Base-by-base conservation (phyloP, 2,888 invertebrate genomes). In the Deilephila elpenor region DNA sequence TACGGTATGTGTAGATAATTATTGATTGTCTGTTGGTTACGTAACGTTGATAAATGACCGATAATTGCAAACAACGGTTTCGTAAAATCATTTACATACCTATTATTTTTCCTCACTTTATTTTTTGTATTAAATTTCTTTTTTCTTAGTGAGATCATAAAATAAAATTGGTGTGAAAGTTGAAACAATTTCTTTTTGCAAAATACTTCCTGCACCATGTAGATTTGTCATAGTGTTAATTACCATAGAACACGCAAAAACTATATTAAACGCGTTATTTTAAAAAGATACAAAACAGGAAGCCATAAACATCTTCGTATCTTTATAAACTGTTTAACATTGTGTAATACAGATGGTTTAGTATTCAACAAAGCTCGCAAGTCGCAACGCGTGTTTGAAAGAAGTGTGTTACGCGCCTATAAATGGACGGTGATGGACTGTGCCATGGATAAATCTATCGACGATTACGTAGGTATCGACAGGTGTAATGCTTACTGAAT, bases 391-490 rank as follows among this genome's bases (percentile, higher is more conserved):
- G 67, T 67, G 67, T 67, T 25, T 25, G 67, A 64, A 37, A 64
- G 25, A 67, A 67, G 44, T 51, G 67, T 51, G 67, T 44, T 67
- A n/a, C 56, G 56, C 56, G 25, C 44, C 67, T 67, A 67, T 67
- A 67, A 51, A 67, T 67, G 20, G 61, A 37, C 37, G 25, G 44
- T 44, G 64, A 67, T 67, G 44, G 64, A 67, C 20, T 44, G 67
- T 5, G 7, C 67, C 67, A 25, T 67, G 67, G 67, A 60, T 44
- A 25, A 67, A 67, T 67, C 67, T 17, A 51, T 44, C 44, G 64
- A n/a, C 44, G 14, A 44, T 67, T 67, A 67, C 67, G 51, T 25
- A 29, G 67, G 25, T 25, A 25, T 37, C 64, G 67, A 11, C 37
- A 64, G 64, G 17, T 51, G 25, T 67, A 44, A 25, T 64, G n/a